Base-by-base conservation (phyloP, 2,888 invertebrate species). In the Dione vanillae region DNA sequence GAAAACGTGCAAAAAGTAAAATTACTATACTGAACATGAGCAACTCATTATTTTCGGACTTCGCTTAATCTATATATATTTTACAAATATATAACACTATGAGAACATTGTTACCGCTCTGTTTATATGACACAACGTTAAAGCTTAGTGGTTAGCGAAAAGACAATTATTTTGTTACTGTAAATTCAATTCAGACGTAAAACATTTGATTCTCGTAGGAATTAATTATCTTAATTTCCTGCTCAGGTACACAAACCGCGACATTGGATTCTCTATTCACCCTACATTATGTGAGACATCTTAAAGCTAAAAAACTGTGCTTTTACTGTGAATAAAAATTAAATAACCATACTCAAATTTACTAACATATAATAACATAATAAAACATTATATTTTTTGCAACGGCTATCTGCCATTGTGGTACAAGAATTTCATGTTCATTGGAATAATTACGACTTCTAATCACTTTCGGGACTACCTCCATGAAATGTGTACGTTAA, bases 1-100 rank as follows among this genome's bases (percentile, higher is more conserved):
- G 54, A 67, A 67, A 51, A 52, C 43, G 35, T 68, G 41, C 41
- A 52, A 51, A 68, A 59, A 68, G 16, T 49, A 59, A 68, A 51
- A 9, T 51, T 40, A 19, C 51, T 45, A n/a, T 20, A 37, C 40
- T 16, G 64, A 64, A 64, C 40, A 51, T 51, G 51, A 64, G 20
- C 19, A 40, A 51, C 49, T 49, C 64, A 64, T 51, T 61, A 64
- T 51, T 19, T 64, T 37, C 51, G 19, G 19, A 40, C 49, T 20
- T 19, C 47, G 37, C 20, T 51, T 40, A 20, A 9, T 37, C 49
- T n/a, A n/a, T n/a, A n/a, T n/a, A n/a, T n/a, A n/a, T n/a, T n/a
- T n/a, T 49, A 10, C 14, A 51, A 51, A 51, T 49, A 64, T 40
- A 40, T 64, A 14, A 14, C 19, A 49, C 12, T 35, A 47, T 47